Conservation (phyloP, 2,797 vertebrate species). For the Nasua narica region DNA sequence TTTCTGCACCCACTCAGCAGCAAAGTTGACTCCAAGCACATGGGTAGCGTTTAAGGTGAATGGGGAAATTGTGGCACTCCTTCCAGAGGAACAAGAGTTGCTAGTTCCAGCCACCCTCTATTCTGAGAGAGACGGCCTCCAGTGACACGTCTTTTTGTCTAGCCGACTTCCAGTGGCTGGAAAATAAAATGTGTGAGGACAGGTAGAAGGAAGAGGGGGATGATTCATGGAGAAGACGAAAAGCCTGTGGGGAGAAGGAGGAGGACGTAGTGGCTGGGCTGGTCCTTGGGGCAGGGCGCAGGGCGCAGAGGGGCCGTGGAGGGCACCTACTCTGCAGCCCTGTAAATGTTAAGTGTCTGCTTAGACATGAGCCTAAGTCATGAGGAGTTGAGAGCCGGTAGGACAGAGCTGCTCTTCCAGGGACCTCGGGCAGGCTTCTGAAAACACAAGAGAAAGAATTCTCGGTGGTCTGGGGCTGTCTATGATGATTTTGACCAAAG, state of each 20-base stretch:
- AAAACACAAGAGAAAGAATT: background rate
- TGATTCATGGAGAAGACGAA: background rate
- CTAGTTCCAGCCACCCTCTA: background rate
- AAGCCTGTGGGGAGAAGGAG: background rate
- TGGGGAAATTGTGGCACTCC: background rate
- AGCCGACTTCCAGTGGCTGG: slow-evolving; percentile 15
- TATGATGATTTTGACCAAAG: background rate
- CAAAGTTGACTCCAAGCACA: background rate
- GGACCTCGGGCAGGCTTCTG: background rate
- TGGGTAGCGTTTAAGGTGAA: background rate
- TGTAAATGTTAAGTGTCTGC: background rate
- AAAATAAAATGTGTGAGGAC: slow-evolving; percentile 39
- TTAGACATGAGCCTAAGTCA: background rate
- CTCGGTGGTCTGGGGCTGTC: background rate
- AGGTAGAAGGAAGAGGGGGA: background rate
- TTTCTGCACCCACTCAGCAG: background rate
- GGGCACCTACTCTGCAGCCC: background rate
- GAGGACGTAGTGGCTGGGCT: background rate
- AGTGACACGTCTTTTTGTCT: slow-evolving; percentile 6
- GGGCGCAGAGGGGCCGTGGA: accelerated
- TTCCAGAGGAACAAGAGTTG: background rate
- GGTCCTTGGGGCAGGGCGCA: accelerated
- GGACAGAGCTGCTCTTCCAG: background rate
- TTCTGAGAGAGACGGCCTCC: slow-evolving; percentile 36
- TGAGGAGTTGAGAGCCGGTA: background rate